These are phyloP conservation scores for Esox masquinongy DNA, from an alignment of 2,797 vertebrate species.

Conservation along the genomic window DNA sequence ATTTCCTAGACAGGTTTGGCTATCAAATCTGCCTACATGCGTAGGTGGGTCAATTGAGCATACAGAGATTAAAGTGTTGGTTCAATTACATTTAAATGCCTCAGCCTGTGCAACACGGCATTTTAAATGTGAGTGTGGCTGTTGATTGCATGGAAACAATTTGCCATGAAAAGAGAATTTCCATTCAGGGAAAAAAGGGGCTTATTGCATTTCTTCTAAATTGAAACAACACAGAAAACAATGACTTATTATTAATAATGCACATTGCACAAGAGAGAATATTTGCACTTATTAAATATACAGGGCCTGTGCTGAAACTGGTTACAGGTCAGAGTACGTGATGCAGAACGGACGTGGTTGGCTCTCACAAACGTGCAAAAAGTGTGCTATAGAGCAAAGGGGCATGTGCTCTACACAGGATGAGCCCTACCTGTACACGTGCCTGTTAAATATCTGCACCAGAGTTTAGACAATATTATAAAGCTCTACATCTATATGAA, in stretches of 20 bases:
- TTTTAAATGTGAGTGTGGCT: neutral
- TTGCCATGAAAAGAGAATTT: neutral
- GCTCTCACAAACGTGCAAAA: no score
- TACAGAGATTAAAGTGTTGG: constrained; percentile 4
- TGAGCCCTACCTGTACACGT: no score
- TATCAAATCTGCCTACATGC: neutral
- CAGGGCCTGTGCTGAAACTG: no score
- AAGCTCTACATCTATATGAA: neutral
- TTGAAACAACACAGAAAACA: neutral
- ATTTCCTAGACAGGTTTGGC: neutral
- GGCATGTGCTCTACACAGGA: neutral
- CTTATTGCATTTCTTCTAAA: neutral
- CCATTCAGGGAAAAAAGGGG: neutral
- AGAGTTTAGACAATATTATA: neutral
- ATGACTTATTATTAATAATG: neutral
- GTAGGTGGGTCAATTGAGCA: constrained; percentile 4
- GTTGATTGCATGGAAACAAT: neutral
- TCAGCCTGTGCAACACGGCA: neutral
- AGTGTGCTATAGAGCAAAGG: neutral
- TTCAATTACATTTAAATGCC: neutral
- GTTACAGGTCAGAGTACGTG: no score
- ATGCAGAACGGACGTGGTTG: no score
- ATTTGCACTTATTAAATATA: neutral
- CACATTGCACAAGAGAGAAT: neutral
- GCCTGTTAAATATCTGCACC: neutral